These are phyloP conservation scores for Xenopus laevis DNA, from an alignment of 2,113 vertebrate species.

Conservation along the genomic window DNA sequence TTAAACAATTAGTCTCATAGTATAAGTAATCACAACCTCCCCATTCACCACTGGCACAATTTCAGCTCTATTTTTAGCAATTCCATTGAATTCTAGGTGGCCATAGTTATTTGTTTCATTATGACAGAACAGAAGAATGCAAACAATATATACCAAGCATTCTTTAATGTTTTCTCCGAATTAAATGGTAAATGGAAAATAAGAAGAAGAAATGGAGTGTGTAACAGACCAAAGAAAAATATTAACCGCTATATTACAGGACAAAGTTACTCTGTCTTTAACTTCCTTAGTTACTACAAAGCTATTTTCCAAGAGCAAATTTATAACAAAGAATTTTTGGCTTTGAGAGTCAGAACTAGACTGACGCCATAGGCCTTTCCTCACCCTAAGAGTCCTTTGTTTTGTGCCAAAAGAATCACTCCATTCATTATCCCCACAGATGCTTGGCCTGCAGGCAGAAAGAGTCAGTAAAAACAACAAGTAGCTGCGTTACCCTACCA, in stretches of 20 bases:
- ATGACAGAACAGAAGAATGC: background rate
- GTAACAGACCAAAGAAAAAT: constrained; percentile 24
- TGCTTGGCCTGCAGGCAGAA: constrained; percentile 79
- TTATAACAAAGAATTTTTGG: constrained; percentile 81
- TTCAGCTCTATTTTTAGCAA: background rate
- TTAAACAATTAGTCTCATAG: no score
- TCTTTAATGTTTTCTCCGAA: background rate
- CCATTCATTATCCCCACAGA: constrained; percentile 86
- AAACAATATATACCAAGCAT: background rate
- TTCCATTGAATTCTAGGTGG: background rate
- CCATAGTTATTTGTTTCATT: background rate
- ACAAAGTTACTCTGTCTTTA: constrained; percentile 81
- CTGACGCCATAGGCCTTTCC: constrained; percentile 77
- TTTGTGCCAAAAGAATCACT: constrained; percentile 83
- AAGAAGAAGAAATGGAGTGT: background rate
- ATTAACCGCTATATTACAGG: constrained; percentile 68
- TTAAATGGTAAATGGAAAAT: constrained; percentile 1
- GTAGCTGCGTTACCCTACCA: constrained; percentile 74
- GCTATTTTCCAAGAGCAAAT: constrained; percentile 75
- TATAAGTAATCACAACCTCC: no score
- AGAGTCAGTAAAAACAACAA: constrained; percentile 83
- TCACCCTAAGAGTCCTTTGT: constrained; percentile 82
- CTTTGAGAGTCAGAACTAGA: constrained; percentile 69
- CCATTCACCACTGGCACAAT: background rate
- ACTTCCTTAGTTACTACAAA: constrained; percentile 74